Evolutionary conservation across 2,888 invertebrate species (phyloP), one percentile per base, ranked within the genome.

Genomic region (Dorcus hopei): DNA sequence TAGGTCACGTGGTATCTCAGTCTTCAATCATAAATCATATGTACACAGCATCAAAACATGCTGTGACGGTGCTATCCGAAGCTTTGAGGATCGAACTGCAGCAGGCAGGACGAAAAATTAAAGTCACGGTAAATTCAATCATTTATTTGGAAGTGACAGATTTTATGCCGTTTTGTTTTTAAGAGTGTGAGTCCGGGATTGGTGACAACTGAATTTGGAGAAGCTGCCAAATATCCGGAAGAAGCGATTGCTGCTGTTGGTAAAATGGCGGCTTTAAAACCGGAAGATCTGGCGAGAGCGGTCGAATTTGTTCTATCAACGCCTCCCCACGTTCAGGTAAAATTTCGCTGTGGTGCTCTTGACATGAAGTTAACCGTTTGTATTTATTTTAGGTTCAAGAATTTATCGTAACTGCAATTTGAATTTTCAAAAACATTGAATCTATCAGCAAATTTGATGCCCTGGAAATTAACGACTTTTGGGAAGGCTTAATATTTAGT

Each of bases 11-110:
- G 42, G 70, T 71, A 0, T 65, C 68, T 2, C 11, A 57, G 4
- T 33, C 73, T 11, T 61, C 62, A 0, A 1, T 66, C 2, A 68
- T 71, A 0, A 74, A 70, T 54, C 42, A 42, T 1, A 48, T 83
- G 62, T 83, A 84, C 68, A 64, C 75, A n/a, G 80, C 81, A 1
- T 81, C 81, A 26, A 84, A 84, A 69, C 80, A 76, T 66, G 82
- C 81, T 2, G 74, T 83, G 0, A 79, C 77, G 3, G 80, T 80
- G 0, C 68, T 83, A 49, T 74, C 80, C 0, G 78, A 80, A 50
- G 80, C 80, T 2, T 61, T 83, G 5, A 72, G 82, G n/a, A 73
- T 77, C 59, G 84, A 84, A 67, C 66, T 84, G 7, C 65, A 70
- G 1, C 68, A 62, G 0, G 62, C 65, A 3, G 72, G 74, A 3